phyloP scores from a whole-genome alignment of 2,113 vertebrate species.

The Picathartes gymnocephalus region DNA sequence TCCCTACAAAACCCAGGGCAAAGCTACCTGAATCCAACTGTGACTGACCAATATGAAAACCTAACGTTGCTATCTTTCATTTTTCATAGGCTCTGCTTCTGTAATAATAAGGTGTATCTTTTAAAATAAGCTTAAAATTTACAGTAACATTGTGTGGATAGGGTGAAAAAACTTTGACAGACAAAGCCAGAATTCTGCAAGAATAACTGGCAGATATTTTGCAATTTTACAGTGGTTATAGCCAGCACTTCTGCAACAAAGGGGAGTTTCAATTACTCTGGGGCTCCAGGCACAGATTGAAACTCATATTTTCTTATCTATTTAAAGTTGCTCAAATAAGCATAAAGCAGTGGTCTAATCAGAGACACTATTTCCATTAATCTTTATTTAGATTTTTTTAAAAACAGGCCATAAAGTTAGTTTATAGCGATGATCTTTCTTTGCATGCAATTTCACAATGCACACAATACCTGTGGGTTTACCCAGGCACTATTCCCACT shows the following conservation, averaged over 20 bases:
- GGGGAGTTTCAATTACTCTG: conserved; percentile 57
- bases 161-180: conserved; percentile 13
- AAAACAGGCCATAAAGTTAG: background rate
- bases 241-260: conserved; percentile 49
- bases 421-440: background rate
- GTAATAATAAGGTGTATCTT: background rate
- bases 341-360: conserved; percentile 55
- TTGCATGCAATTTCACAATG: background rate
- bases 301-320: conserved; percentile 62
- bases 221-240: conserved; percentile 1
- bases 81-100: background rate
- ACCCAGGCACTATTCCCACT: conserved; percentile 54
- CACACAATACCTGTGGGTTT: conserved; percentile 48
- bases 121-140: background rate
- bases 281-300: conserved; percentile 60
- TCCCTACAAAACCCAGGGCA: background rate
- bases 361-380: conserved; percentile 50
- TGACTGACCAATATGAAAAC: background rate
- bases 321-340: conserved; percentile 61
- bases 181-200: conserved; percentile 3
- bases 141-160: background rate
- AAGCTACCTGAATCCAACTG: background rate
- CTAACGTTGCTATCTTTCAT: background rate
- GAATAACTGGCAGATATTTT: background rate
- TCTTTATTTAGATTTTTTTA: conserved; percentile 24